These are phyloP conservation scores for Bellardia pandia DNA, from an alignment of 2,888 invertebrate species.

Conservation along the genomic window DNA sequence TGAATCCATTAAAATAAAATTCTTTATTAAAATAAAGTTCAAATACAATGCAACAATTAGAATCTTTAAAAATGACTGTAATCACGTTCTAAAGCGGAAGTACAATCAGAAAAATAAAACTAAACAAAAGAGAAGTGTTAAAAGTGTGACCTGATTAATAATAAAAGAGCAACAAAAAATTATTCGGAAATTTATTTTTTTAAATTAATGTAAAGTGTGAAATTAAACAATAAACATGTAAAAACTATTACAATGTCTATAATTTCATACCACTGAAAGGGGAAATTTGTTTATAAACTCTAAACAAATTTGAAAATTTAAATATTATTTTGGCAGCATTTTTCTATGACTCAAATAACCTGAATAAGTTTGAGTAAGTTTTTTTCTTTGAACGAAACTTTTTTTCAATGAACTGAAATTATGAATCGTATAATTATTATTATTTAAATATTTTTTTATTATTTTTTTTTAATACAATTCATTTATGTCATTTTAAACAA, in stretches of 20 bases:
- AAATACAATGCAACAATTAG: constrained; percentile 22
- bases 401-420: constrained; percentile 15
- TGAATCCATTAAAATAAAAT: neutral
- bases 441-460: neutral
- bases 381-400: constrained; percentile 8
- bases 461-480: neutral
- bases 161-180: neutral
- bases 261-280: neutral
- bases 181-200: constrained; percentile 17
- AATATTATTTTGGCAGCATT: neutral
- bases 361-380: neutral
- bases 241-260: neutral
- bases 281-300: neutral
- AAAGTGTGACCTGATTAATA: constrained; percentile 23
- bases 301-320: neutral
- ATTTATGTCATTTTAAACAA: constrained; percentile 4
- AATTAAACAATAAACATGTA: constrained; percentile 11
- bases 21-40: constrained; percentile 18
- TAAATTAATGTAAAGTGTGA: constrained; percentile 24
- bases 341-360: constrained; percentile 1
- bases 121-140: constrained; percentile 30
- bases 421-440: constrained; percentile 8
- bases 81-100: constrained; percentile 66
- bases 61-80: constrained; percentile 50
- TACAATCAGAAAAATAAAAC: constrained; percentile 18